Evolutionary conservation across 2,888 invertebrate species (phyloP).

Genomic region (Stenodema calcarata): DNA sequence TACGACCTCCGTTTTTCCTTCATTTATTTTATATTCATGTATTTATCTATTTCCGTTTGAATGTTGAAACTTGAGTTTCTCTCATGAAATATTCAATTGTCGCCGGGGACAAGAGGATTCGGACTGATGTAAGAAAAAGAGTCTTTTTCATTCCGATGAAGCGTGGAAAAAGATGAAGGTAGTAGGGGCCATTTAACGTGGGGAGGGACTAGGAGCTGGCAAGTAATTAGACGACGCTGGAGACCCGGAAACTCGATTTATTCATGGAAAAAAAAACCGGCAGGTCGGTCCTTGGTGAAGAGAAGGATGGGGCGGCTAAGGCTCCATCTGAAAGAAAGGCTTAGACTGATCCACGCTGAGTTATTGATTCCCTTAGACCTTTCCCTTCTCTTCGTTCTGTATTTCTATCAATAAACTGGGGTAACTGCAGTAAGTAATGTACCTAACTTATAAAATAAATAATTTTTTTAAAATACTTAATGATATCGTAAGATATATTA

Average conservation of each 20-base stretch:
- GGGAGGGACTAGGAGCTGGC: background rate
- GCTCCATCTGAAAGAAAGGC: background rate
- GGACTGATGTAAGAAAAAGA: background rate
- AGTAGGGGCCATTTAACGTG: background rate
- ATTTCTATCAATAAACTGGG: background rate
- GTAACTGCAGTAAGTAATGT: background rate
- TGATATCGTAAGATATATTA: no score
- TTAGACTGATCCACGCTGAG: background rate
- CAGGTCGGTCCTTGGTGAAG: background rate
- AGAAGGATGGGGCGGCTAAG: background rate
- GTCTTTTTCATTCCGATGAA: background rate
- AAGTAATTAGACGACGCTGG: background rate
- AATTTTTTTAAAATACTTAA: no score
- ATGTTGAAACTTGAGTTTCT: background rate
- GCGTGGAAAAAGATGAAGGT: background rate
- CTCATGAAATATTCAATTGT: background rate
- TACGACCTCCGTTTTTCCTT: background rate
- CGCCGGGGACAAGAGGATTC: background rate
- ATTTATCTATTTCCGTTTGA: constrained; percentile 2
- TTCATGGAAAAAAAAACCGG: background rate
- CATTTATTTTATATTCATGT: background rate
- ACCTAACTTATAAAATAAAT: no score
- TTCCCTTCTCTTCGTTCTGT: background rate
- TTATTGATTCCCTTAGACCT: background rate
- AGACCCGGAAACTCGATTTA: background rate